phyloP scores from a whole-genome alignment of 30 jellyfish, hydroid and myxozoan species.

The Chrysaora quinquecirrha region DNA sequence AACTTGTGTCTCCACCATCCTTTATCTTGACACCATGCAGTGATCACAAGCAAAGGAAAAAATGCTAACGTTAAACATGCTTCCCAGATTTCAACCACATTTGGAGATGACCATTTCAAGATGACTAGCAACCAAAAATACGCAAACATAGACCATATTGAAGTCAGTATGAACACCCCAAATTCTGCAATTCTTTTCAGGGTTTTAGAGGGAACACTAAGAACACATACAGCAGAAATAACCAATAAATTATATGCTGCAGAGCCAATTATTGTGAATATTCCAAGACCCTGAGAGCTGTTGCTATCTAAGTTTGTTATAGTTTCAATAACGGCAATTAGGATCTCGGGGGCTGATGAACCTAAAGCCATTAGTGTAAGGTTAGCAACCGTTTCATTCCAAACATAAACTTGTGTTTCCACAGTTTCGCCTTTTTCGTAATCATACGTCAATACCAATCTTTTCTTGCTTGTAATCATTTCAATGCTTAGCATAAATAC shows the following conservation, averaged over 20 bases:
- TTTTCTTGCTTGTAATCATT: slow-evolving; percentile 89
- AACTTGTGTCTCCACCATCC: slow-evolving; percentile 88
- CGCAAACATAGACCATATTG: slow-evolving; percentile 87
- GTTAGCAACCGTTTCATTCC: slow-evolving; percentile 97
- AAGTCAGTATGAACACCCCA: slow-evolving; percentile 87
- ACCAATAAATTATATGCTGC: slow-evolving; percentile 86
- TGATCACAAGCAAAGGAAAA: slow-evolving; percentile 81
- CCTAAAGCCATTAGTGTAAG: slow-evolving; percentile 95
- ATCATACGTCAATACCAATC: slow-evolving; percentile 72
- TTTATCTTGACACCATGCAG: slow-evolving; percentile 90
- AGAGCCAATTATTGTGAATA: slow-evolving; percentile 85
- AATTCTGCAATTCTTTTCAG: slow-evolving; percentile 77
- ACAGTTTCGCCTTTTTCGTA: slow-evolving; percentile 68
- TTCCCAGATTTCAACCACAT: slow-evolving; percentile 87
- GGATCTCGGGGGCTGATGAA: slow-evolving; percentile 94
- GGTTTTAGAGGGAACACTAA: slow-evolving; percentile 67
- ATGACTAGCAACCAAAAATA: slow-evolving; percentile 90
- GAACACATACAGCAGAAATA: slow-evolving; percentile 85
- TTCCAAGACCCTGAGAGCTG: slow-evolving; percentile 63
- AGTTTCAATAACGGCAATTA: slow-evolving; percentile 91
- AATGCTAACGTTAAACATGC: slow-evolving; percentile 75
- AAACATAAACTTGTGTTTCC: slow-evolving; percentile 78
- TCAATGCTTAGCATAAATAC: slow-evolving; percentile 90
- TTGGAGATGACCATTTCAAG: slow-evolving; percentile 89
- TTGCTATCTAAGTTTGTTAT: slow-evolving; percentile 45